Evolutionary conservation across 2,888 invertebrate genomes (phyloP).

Genomic region (Amiota mariae): DNA sequence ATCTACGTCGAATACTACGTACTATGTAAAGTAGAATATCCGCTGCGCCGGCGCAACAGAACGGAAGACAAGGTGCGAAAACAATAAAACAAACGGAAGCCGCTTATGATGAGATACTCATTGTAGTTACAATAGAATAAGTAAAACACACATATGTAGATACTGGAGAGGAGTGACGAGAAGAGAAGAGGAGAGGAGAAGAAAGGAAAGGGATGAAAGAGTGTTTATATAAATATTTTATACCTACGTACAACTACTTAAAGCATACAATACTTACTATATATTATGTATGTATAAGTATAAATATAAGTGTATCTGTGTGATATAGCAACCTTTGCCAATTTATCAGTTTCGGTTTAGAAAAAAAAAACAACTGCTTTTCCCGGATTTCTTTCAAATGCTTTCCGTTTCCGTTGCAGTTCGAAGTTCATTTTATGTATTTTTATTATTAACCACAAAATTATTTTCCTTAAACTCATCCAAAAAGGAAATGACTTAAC

Average conservation of each 20-base stretch:
- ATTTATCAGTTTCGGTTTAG: conserved; percentile 49
- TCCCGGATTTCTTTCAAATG: conserved; percentile 56
- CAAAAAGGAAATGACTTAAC: conserved; percentile 57
- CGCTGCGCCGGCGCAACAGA: conserved; percentile 48
- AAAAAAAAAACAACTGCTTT: conserved; percentile 46
- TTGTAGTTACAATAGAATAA: too few species aligned
- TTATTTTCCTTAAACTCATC: not conserved
- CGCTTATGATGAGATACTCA: conserved; percentile 18
- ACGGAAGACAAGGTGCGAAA: conserved; percentile 33
- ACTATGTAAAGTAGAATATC: conserved; percentile 53
- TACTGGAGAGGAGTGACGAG: conserved; percentile 12
- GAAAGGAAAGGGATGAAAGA: conserved; percentile 11
- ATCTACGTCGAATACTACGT: too few species aligned
- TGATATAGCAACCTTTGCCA: conserved; percentile 40
- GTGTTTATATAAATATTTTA: too few species aligned
- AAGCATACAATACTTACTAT: too few species aligned
- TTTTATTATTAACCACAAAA: not conserved
- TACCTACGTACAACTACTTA: too few species aligned
- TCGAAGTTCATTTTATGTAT: conserved; percentile 3
- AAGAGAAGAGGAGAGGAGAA: too few species aligned
- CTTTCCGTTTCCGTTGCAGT: conserved; percentile 48
- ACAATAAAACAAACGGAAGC: conserved; percentile 34
- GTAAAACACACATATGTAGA: conserved; percentile 44
- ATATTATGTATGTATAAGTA: too few species aligned
- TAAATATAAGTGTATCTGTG: conserved; percentile 42